Evolutionary conservation across 2,797 vertebrate genomes (phyloP).

Genomic region (Pelodytes ibericus): DNA sequence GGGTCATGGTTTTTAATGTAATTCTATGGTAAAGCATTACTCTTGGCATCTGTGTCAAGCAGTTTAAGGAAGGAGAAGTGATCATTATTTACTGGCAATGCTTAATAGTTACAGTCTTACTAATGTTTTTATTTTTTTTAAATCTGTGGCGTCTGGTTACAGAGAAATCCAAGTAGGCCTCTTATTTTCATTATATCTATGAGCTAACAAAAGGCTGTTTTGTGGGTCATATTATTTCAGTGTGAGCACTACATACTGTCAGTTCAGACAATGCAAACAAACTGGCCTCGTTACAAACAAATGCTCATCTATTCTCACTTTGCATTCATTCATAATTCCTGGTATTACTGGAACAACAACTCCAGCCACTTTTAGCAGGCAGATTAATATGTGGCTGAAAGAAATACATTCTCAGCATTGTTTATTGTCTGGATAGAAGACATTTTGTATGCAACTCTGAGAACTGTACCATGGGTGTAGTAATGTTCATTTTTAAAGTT

Average conservation of each 20-base stretch:
- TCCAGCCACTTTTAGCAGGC: constrained; percentile 37
- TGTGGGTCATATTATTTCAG: not conserved
- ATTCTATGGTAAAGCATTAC: not conserved
- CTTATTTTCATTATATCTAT: constrained; percentile 17
- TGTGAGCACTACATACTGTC: constrained; percentile 14
- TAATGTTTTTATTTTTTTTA: not conserved
- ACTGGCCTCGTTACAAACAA: constrained; percentile 39
- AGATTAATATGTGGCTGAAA: constrained; percentile 39
- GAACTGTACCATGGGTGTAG: constrained; percentile 1
- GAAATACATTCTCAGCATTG: constrained; percentile 43
- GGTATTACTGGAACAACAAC: constrained; percentile 49
- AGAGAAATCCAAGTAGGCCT: not conserved
- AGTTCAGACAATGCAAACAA: constrained; percentile 25
- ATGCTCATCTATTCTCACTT: constrained; percentile 43
- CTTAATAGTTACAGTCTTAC: not conserved
- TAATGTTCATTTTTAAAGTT: not conserved
- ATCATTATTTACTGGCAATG: not conserved
- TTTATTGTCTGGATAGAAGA: constrained; percentile 36
- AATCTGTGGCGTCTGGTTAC: not conserved
- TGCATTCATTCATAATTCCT: constrained; percentile 46
- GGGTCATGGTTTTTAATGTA: not conserved
- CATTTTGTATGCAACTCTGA: constrained; percentile 9
- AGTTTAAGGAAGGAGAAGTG: not conserved
- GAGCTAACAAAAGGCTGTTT: constrained; percentile 15
- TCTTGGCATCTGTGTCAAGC: not conserved